These are phyloP conservation scores for Nesospiza acunhae DNA, from an alignment of 2,113 vertebrate genomes.

Conservation along the genomic window DNA sequence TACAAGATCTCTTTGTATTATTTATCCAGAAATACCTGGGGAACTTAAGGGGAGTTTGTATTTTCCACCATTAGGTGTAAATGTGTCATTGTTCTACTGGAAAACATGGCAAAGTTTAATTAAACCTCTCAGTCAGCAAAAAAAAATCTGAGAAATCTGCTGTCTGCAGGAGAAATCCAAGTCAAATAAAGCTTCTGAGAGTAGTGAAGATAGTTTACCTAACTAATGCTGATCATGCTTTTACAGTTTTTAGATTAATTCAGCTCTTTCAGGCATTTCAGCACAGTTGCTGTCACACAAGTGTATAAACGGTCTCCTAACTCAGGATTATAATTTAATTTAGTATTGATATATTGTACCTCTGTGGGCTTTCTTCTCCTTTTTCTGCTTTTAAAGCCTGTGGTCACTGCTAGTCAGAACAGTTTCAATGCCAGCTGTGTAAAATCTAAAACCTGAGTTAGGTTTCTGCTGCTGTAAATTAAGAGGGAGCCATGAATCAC, in stretches of 20 bases:
- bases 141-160: background rate
- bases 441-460: background rate
- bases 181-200: background rate
- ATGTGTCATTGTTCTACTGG: background rate
- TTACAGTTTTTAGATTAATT: background rate
- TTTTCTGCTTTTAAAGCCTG: background rate
- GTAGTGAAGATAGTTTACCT: background rate
- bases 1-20: background rate
- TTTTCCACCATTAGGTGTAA: background rate
- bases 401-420: background rate
- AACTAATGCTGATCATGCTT: background rate
- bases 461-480: background rate
- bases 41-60: background rate
- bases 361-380: background rate
- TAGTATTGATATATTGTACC: background rate
- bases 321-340: background rate
- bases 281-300: background rate
- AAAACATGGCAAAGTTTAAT: background rate
- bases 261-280: background rate
- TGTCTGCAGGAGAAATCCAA: background rate
- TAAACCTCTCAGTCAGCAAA: background rate
- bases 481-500: background rate
- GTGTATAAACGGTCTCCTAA: background rate
- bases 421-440: background rate
- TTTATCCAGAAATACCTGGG: background rate